Base-by-base conservation (phyloP, 2,797 vertebrate genomes). In the Paguma larvata region DNA sequence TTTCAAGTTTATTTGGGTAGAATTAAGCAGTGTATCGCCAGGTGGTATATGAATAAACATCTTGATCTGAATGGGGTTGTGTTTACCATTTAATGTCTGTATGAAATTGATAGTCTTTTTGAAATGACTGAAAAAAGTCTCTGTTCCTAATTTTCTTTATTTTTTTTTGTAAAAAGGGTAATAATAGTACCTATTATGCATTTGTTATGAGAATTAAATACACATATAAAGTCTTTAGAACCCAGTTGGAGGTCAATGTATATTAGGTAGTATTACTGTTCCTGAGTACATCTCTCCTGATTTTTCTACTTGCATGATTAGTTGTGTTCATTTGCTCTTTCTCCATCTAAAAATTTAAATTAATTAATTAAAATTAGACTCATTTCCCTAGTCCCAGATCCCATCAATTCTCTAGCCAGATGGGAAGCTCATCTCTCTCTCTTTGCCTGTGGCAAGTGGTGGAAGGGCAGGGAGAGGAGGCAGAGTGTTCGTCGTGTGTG, bases 131-230 rank as follows among this genome's bases (percentile, higher is more conserved):
- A 86, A 89, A 82, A 82, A 87, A 77, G 34, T 68, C 25, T 94
- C 4, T 93, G 12, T 91, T 89, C 41, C 25, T 73, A 15, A 25
- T 46, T 85, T 84, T 65, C 2, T 85, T 91, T 34, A 75, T 32
- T 90, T 89, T 72, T 72, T 94, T 63, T 32, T 73, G 34, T 70
- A 82, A 84, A 80, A 56, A 83, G 7, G 32, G 19, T 70, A 62
- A 18, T 34, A 59, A n/a, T 72, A 75, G 18, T 38, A 34, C 8
- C n/a, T 90, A 84, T 67, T 67, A 84, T 67, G 44, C 25, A 0
- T 73, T 97, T 46, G 32, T 85, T 78, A 78, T 82, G 46, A 96
- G 51, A 96, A 73, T 83, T 73, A 91, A 89, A 68, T 92, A 73
- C 12, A 77, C 4, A 4, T 38, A 12, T 67, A n/a, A 89, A 85